Evolutionary conservation across 2,797 vertebrate species (phyloP).

Genomic region (Antennarius maculatus): DNA sequence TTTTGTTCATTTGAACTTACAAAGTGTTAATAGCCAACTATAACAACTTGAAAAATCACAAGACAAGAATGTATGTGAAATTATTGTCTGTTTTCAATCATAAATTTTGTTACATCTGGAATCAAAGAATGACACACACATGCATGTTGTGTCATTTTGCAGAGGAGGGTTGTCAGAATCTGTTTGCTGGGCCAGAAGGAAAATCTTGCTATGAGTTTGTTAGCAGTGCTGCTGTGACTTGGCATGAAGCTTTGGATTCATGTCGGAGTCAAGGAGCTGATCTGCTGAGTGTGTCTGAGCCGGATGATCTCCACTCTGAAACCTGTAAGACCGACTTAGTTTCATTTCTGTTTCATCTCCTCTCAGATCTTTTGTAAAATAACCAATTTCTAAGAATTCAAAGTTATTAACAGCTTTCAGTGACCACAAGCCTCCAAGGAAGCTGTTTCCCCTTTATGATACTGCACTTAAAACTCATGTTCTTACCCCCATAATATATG

Average conservation of each 20-base stretch:
- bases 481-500: too few relatives aligned
- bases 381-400: too few relatives aligned
- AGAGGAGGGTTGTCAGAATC: conserved; percentile 87
- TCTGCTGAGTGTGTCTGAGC: conserved; percentile 86
- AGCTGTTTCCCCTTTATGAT: too few relatives aligned
- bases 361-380: not conserved
- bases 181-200: conserved; percentile 78
- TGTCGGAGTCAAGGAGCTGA: conserved; percentile 92
- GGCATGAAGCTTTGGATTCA: conserved; percentile 91
- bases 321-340: conserved; percentile 52
- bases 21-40: too few relatives aligned
- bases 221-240: conserved; percentile 83
- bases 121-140: conserved; percentile 2
- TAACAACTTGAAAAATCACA: too few relatives aligned
- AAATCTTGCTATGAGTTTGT: conserved; percentile 92
- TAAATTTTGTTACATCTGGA: not conserved
- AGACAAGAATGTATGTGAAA: too few relatives aligned
- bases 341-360: not conserved
- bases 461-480: too few relatives aligned
- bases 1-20: too few relatives aligned
- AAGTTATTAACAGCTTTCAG: not conserved
- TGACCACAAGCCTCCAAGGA: too few relatives aligned
- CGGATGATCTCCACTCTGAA: conserved; percentile 76
- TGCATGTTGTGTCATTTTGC: conserved; percentile 52
- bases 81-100: too few relatives aligned